Conservation (phyloP, 2,797 vertebrate species). For the Rhynchotus rufescens region DNA sequence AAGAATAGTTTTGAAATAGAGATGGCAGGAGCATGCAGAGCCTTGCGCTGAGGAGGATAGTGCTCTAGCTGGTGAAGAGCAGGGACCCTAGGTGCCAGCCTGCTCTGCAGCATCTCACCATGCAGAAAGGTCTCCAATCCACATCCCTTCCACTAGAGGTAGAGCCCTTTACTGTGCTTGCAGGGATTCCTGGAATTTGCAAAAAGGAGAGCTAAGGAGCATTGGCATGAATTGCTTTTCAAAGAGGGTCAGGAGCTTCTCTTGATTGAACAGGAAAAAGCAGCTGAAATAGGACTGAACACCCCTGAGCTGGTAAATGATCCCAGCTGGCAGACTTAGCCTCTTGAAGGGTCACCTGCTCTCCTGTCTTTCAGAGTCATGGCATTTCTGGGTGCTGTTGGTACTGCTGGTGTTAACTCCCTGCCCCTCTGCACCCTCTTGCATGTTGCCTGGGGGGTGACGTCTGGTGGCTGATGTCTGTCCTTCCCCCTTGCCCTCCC, state of each 20-base stretch:
- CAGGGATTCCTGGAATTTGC: conserved; percentile 9
- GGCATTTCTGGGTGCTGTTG: conserved; percentile 82
- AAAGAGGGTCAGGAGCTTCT: conserved; percentile 22
- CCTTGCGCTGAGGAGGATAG: not conserved
- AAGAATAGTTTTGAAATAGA: conserved; percentile 21
- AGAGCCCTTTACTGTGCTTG: conserved; percentile 21
- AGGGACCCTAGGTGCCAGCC: conserved; percentile 54
- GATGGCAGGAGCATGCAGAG: not conserved
- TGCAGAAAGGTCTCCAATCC: conserved; percentile 40
- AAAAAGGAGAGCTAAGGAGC: not conserved
- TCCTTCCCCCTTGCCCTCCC: conserved; percentile 3
- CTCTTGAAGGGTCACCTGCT: conserved; percentile 60
- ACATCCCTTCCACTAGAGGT: conserved; percentile 24
- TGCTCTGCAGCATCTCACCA: conserved; percentile 42
- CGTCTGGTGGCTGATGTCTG: conserved; percentile 25
- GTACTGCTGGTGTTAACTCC: conserved; percentile 68
- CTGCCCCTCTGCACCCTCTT: not conserved
- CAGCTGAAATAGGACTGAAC: conserved; percentile 11
- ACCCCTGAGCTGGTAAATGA: not conserved
- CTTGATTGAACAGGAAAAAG: conserved; percentile 20
- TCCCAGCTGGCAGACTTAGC: conserved; percentile 41
- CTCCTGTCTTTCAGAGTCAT: conserved; percentile 73
- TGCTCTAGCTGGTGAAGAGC: conserved; percentile 29
- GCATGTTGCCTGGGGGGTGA: conserved; percentile 44
- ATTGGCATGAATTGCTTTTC: conserved; percentile 14